These are phyloP conservation scores for Rhagophthalmus giganteus DNA, from an alignment of 2,888 invertebrate species.

Conservation along the genomic window DNA sequence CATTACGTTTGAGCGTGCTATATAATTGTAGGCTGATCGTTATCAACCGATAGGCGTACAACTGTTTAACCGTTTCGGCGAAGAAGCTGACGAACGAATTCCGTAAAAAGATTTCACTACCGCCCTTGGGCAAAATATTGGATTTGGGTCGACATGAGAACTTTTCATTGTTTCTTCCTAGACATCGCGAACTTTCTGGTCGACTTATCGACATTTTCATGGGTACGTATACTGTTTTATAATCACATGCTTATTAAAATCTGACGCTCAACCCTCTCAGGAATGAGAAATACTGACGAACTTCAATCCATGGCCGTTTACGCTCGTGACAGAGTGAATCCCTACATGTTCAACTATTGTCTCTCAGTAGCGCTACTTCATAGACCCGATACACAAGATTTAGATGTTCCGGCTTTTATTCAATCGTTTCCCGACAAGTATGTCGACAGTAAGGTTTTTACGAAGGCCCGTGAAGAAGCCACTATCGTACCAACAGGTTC, in stretches of 20 bases:
- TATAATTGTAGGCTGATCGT: constrained; percentile 54
- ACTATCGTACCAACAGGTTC: constrained; percentile 64
- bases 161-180: constrained; percentile 75
- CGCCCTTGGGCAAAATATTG: constrained; percentile 62
- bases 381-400: constrained; percentile 69
- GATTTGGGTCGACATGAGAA: constrained; percentile 63
- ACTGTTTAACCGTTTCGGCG: constrained; percentile 65
- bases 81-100: constrained; percentile 59
- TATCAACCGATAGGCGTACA: constrained; percentile 63
- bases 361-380: constrained; percentile 76
- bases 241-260: no score
- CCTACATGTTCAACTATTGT: constrained; percentile 79
- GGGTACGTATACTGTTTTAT: constrained; percentile 57
- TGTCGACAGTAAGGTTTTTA: constrained; percentile 73
- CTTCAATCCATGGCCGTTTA: constrained; percentile 71
- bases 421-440: constrained; percentile 84
- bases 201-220: constrained; percentile 71
- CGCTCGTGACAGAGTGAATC: constrained; percentile 74
- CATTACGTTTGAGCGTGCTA: no score
- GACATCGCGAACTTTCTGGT: constrained; percentile 71
- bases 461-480: constrained; percentile 69
- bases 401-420: constrained; percentile 73
- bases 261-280: no score
- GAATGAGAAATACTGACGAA: constrained; percentile 71
- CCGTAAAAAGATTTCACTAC: constrained; percentile 59